Evolutionary conservation across 1,140 invertebrate genomes (phyloP).

Genomic region (Parasteatoda tepidariorum): DNA sequence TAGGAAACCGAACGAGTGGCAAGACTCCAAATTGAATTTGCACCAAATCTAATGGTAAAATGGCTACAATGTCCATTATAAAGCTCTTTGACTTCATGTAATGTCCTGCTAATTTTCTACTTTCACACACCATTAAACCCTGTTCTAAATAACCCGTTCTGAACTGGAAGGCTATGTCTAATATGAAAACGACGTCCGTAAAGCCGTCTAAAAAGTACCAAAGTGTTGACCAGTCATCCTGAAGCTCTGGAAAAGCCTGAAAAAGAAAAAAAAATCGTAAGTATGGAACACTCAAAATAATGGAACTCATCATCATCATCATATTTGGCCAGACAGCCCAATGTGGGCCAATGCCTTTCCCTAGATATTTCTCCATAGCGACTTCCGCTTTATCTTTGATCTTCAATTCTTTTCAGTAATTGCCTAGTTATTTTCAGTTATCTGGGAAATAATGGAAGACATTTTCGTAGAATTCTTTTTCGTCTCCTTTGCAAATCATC

Average conservation of each 20-base stretch:
- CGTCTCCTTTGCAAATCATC: too few species aligned
- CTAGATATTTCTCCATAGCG: too few species aligned
- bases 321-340: too few species aligned
- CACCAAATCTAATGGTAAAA: slow-evolving; percentile 88
- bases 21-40: slow-evolving; percentile 83
- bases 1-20: slow-evolving; percentile 76
- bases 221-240: slow-evolving; percentile 72
- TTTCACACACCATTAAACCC: slow-evolving; percentile 93
- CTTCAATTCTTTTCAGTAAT: too few species aligned
- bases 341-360: too few species aligned
- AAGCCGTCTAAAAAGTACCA: slow-evolving; percentile 87
- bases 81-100: slow-evolving; percentile 88
- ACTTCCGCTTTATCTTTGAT: too few species aligned
- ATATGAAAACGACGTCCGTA: slow-evolving; percentile 86
- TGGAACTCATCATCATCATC: background rate
- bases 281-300: background rate
- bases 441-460: too few species aligned
- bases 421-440: too few species aligned
- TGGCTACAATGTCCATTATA: slow-evolving; percentile 82
- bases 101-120: slow-evolving; percentile 86
- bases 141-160: slow-evolving; percentile 96
- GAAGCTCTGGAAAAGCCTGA: slow-evolving; percentile 92
- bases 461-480: too few species aligned
- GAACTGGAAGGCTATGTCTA: slow-evolving; percentile 90
- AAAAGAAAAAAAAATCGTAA: background rate